Evolutionary conservation across 1,140 invertebrate genomes (phyloP).

Genomic region (Eciton burchellii): DNA sequence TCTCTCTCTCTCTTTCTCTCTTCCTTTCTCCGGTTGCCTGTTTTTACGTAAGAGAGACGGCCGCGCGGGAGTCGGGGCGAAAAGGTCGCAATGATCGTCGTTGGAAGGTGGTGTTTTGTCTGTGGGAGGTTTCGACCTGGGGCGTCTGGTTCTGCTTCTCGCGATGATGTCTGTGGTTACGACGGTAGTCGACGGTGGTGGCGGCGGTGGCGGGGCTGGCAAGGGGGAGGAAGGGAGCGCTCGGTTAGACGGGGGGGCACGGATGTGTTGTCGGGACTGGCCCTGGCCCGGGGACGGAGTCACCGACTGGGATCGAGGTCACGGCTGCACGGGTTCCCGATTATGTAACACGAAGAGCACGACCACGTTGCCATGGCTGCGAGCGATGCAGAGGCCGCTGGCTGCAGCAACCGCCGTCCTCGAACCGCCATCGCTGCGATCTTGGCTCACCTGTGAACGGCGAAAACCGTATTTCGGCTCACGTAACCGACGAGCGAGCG

Average conservation of each 20-base stretch:
- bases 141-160: slow-evolving; percentile 61
- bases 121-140: slow-evolving; percentile 63
- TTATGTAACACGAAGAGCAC: slow-evolving; percentile 76
- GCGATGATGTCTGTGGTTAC: slow-evolving; percentile 4
- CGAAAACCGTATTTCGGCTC: slow-evolving; percentile 29
- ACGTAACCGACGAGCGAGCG: not conserved
- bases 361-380: slow-evolving; percentile 53
- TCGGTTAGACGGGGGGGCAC: slow-evolving; percentile 28
- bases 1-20: not conserved
- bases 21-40: too few species aligned
- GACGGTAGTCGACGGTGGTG: not conserved
- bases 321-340: slow-evolving; percentile 75
- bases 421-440: slow-evolving; percentile 22
- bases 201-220: not conserved
- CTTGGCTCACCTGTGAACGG: slow-evolving; percentile 21
- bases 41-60: slow-evolving; percentile 32
- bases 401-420: slow-evolving; percentile 45
- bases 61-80: slow-evolving; percentile 57
- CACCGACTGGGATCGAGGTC: slow-evolving; percentile 78
- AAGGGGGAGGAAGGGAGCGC: not conserved
- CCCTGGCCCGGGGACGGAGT: slow-evolving; percentile 57
- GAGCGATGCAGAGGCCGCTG: slow-evolving; percentile 40
- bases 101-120: slow-evolving; percentile 73
- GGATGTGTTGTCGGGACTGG: slow-evolving; percentile 22
- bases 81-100: slow-evolving; percentile 69